These are phyloP conservation scores for Aromia moschata DNA, from an alignment of 2,888 invertebrate genomes.

Conservation along the genomic window DNA sequence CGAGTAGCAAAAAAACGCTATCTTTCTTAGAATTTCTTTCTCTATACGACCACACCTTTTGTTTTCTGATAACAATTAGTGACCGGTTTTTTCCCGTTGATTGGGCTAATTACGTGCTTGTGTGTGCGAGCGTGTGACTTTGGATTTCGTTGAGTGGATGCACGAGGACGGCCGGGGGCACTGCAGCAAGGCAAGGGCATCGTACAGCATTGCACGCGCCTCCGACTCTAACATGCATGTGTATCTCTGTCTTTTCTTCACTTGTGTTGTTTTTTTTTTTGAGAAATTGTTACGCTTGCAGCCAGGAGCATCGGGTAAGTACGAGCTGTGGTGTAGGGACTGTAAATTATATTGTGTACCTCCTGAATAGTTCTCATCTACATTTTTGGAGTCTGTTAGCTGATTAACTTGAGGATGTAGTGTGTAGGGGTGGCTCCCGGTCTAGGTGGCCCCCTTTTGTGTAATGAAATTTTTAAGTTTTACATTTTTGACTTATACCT, in stretches of 20 bases:
- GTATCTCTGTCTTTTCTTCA: slow-evolving; percentile 49
- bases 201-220: slow-evolving; percentile 61
- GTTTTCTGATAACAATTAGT: too few species aligned
- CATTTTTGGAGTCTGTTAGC: slow-evolving; percentile 16
- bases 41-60: too few species aligned
- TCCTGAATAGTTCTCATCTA: slow-evolving; percentile 13
- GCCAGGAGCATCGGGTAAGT: slow-evolving; percentile 60
- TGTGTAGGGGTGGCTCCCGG: slow-evolving; percentile 17
- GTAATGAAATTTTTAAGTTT: background rate
- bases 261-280: slow-evolving; percentile 36
- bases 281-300: slow-evolving; percentile 54
- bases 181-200: slow-evolving; percentile 61
- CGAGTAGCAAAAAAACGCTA: too few species aligned
- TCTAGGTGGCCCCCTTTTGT: slow-evolving; percentile 17
- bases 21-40: too few species aligned
- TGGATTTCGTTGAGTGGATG: slow-evolving; percentile 17
- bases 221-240: slow-evolving; percentile 59
- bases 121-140: slow-evolving; percentile 33
- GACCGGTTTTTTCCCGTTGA: too few species aligned
- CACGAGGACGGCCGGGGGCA: slow-evolving; percentile 53
- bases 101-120: too few species aligned
- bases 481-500: slow-evolving; percentile 14
- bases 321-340: slow-evolving; percentile 54
- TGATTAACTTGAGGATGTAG: slow-evolving; percentile 22
- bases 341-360: slow-evolving; percentile 14